Evolutionary conservation across 2,888 invertebrate genomes (phyloP).

Genomic region (Nymphalis urticae): DNA sequence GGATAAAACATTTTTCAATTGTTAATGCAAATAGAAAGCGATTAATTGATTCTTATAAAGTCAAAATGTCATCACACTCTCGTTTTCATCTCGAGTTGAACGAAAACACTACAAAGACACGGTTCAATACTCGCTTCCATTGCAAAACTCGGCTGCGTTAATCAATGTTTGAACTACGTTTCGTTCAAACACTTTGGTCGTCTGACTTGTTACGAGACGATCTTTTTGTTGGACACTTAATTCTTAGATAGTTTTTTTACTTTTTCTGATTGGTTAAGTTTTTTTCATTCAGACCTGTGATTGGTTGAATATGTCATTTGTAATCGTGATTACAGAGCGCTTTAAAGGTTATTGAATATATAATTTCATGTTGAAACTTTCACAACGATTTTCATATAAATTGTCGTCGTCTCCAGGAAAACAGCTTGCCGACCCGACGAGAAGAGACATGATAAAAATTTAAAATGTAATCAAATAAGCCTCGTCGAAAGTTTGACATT

Average conservation of each 20-base stretch:
- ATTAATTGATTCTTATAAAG: too few relatives aligned
- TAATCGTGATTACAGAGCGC: too few relatives aligned
- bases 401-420: neutral
- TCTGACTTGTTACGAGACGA: conserved; percentile 4
- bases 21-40: too few relatives aligned
- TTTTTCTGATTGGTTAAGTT: neutral
- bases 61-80: conserved; percentile 17
- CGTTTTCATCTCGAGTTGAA: conserved; percentile 18
- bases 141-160: neutral
- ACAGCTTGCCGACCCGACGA: neutral
- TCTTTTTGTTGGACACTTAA: neutral
- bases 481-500: conserved; percentile 4
- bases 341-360: too few relatives aligned
- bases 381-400: neutral
- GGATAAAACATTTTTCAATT: too few relatives aligned
- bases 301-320: too few relatives aligned
- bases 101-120: neutral
- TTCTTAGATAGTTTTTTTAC: neutral
- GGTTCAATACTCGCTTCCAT: neutral
- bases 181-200: neutral
- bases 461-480: neutral
- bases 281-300: too few relatives aligned
- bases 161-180: conserved; percentile 3
- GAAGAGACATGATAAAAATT: neutral
- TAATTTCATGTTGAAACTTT: too few relatives aligned